A percentile compares a stretch with the other conserved stretches of the same genome.
Evolutionary conservation across 1,140 invertebrate species (phyloP).

Genomic region (Euura saliciscinereae): DNA sequence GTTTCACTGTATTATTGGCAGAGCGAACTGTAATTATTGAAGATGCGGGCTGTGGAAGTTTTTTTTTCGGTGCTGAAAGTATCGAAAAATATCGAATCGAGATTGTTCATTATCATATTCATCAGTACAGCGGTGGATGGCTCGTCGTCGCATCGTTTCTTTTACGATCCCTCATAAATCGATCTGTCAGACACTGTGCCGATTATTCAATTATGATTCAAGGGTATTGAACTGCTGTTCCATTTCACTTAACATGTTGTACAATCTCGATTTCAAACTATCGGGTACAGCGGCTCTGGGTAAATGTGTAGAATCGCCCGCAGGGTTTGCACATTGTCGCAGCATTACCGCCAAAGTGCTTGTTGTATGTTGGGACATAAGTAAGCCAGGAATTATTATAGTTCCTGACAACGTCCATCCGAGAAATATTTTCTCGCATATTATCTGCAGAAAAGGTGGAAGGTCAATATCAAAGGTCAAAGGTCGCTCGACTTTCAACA

Average conservation of each 20-base stretch:
- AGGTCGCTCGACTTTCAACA: too few species aligned
- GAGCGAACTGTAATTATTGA: too few species aligned
- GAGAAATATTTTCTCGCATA: constrained; percentile 70
- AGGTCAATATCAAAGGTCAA: background rate
- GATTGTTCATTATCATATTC: too few species aligned
- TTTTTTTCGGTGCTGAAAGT: too few species aligned
- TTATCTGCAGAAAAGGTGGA: constrained; percentile 51
- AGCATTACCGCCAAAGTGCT: constrained; percentile 60
- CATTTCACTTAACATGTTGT: constrained; percentile 61
- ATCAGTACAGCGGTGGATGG: too few species aligned
- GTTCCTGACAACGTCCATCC: constrained; percentile 66
- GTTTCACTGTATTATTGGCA: too few species aligned
- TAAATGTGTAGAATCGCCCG: constrained; percentile 44
- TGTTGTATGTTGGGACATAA: constrained; percentile 65
- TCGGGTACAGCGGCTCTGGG: constrained; percentile 52
- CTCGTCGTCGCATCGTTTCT: too few species aligned
- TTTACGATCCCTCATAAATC: too few species aligned
- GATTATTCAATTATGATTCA: too few species aligned
- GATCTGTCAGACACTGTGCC: too few species aligned
- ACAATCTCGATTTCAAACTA: constrained; percentile 56
- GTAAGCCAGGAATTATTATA: constrained; percentile 65
- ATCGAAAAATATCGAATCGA: too few species aligned
- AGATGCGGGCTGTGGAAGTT: too few species aligned
- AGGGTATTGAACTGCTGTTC: constrained; percentile 38
- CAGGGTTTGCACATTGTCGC: constrained; percentile 64